phyloP scores from a whole-genome alignment of 2,113 vertebrate species.

The Sula dactylatra region DNA sequence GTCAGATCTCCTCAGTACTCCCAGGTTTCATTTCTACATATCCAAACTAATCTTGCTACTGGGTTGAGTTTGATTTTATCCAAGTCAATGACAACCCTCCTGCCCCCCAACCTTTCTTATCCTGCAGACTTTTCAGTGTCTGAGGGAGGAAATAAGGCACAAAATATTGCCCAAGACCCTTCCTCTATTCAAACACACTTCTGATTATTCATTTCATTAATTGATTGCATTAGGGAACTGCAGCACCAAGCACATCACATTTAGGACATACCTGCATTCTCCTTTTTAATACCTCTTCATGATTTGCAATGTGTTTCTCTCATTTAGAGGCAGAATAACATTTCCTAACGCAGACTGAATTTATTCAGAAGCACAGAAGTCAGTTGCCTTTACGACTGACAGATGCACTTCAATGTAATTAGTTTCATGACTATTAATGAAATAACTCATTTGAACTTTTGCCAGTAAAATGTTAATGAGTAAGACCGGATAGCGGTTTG shows the following conservation, averaged over 20 bases:
- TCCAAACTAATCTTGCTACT: background rate
- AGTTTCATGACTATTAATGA: constrained; percentile 71
- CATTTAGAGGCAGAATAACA: constrained; percentile 25
- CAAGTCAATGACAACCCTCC: background rate
- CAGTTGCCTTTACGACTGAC: constrained; percentile 4
- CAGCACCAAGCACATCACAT: background rate
- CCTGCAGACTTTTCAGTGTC: background rate
- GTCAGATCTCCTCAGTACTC: background rate
- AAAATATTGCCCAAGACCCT: background rate
- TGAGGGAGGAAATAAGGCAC: background rate
- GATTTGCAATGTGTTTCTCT: constrained; percentile 5
- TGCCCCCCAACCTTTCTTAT: background rate
- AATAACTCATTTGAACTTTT: constrained; percentile 68
- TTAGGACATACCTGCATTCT: background rate
- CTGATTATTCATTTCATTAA: constrained; percentile 19
- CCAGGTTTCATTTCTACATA: background rate
- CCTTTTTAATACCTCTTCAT: constrained; percentile 20
- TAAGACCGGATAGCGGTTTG: background rate
- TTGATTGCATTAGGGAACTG: background rate
- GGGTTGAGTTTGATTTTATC: background rate
- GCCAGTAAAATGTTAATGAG: constrained; percentile 70
- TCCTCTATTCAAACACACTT: background rate
- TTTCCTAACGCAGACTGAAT: background rate
- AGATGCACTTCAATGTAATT: constrained; percentile 47
- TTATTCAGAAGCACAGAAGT: constrained; percentile 51